These are phyloP conservation scores for Mycteria americana DNA, from an alignment of 2,797 vertebrate species.

Conservation along the genomic window DNA sequence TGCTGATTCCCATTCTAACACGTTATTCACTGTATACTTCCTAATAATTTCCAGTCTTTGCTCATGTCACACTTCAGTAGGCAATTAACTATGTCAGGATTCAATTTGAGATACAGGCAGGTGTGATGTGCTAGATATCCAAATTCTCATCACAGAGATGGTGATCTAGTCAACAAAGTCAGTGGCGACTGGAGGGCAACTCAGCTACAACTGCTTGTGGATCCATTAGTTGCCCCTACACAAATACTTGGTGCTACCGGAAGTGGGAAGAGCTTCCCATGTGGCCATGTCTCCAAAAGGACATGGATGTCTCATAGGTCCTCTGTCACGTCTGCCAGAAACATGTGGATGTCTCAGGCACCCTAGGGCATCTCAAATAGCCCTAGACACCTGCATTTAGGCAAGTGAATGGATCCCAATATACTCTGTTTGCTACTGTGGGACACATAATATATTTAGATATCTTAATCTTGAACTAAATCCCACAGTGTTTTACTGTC, in stretches of 20 bases:
- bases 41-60: not conserved
- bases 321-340: not conserved
- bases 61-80: not conserved
- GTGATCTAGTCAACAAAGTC: not conserved
- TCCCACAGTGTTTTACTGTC: not conserved
- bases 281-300: not conserved
- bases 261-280: not conserved
- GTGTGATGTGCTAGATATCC: not conserved
- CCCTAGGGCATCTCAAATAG: not conserved
- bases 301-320: not conserved
- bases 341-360: no score
- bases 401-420: not conserved
- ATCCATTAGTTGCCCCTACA: not conserved
- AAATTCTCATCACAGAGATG: not conserved
- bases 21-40: not conserved
- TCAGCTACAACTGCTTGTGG: not conserved
- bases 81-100: not conserved
- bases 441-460: not conserved
- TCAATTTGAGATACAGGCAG: not conserved
- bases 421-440: not conserved
- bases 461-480: not conserved
- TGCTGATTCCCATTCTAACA: not conserved
- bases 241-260: not conserved
- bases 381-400: not conserved
- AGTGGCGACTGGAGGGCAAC: not conserved